Conservation (phyloP, 2,888 invertebrate genomes). For the Machimus atricapillus region DNA sequence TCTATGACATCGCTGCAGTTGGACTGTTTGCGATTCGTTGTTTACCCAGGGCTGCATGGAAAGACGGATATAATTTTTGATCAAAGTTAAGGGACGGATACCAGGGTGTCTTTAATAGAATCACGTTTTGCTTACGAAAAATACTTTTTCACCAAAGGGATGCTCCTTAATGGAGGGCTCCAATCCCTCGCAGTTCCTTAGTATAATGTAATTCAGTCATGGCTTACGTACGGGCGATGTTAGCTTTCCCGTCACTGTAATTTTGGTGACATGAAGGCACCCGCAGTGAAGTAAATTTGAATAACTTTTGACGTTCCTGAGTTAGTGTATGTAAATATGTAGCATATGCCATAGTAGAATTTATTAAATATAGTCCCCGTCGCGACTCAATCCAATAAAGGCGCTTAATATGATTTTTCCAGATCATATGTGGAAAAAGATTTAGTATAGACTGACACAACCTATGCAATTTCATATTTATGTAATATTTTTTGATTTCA, state of each 20-base stretch:
- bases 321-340: not conserved
- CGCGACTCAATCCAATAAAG: not conserved
- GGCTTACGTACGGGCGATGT: slow-evolving; percentile 18
- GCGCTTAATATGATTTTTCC: not conserved
- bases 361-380: not conserved
- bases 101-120: slow-evolving; percentile 27
- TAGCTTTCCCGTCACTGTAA: not conserved
- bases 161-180: slow-evolving; percentile 26
- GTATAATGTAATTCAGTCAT: not conserved
- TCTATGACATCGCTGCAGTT: not conserved
- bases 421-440: not conserved
- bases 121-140: slow-evolving; percentile 35
- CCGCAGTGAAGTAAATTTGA: not conserved
- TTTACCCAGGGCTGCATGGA: not conserved
- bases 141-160: slow-evolving; percentile 7
- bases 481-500: not conserved
- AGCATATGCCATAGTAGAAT: not conserved
- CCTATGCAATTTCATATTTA: not conserved
- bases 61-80: slow-evolving; percentile 24
- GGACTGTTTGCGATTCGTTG: not conserved
- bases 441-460: not conserved
- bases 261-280: slow-evolving; percentile 26
- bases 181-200: slow-evolving; percentile 1
- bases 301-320: slow-evolving; percentile 24
- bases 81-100: slow-evolving; percentile 25